These are phyloP conservation scores for Hydractinia symbiolongicarpus DNA, from an alignment of 30 jellyfish, hydroid and myxozoan genomes.

Conservation along the genomic window DNA sequence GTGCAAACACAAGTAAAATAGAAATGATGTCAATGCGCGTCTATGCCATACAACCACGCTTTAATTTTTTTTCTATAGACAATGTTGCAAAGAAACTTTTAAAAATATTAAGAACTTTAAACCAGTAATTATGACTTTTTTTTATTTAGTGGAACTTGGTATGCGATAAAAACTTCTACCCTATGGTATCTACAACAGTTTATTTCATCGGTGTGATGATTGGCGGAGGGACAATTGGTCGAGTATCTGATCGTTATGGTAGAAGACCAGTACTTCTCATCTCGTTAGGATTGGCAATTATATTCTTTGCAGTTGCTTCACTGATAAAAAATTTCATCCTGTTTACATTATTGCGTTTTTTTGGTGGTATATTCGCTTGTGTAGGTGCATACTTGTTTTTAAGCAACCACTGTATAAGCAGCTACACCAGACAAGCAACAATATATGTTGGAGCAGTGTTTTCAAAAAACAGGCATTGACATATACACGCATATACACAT, in stretches of 20 bases:
- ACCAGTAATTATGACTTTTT: neutral
- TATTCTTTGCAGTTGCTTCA: neutral
- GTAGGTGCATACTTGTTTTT: neutral
- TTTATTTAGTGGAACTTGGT: neutral
- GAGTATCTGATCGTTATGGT: constrained; percentile 1
- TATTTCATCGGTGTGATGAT: neutral
- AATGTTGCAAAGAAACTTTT: too few species aligned
- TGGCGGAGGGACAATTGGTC: constrained; percentile 15
- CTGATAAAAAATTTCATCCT: neutral
- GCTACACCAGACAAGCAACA: too few species aligned
- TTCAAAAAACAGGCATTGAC: too few species aligned
- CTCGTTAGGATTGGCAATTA: neutral
- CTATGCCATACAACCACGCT: too few species aligned
- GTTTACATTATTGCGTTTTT: neutral
- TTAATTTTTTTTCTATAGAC: too few species aligned
- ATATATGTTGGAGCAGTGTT: too few species aligned
- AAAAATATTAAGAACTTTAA: too few species aligned
- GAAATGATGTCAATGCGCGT: too few species aligned
- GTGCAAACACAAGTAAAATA: too few species aligned
- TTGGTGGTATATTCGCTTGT: neutral
- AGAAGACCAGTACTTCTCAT: neutral
- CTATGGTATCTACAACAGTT: constrained; percentile 1
- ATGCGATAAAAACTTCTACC: constrained; percentile 8
- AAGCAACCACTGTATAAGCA: too few species aligned
- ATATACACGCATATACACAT: too few species aligned